Base-by-base conservation (phyloP, 2,888 invertebrate genomes). In the Cheilosia impressa region DNA sequence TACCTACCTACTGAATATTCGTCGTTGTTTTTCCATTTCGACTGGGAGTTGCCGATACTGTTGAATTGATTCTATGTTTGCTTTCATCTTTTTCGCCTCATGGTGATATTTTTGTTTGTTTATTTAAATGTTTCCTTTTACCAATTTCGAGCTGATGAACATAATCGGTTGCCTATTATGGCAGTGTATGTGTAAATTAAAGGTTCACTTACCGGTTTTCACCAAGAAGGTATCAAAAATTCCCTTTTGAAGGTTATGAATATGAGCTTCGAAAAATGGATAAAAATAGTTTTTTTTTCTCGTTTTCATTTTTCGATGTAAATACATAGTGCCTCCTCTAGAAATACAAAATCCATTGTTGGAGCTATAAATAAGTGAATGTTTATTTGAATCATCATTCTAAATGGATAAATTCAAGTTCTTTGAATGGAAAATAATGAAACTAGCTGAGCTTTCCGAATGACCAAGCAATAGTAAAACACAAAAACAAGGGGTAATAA, bases 281-380 rank as follows among this genome's bases (percentile, higher is more conserved):
- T 73, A 60, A 60, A 73, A 73, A 73, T 73, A 66, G 66, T 75
- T 55, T 55, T 10, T 22, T 52, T 65, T 65, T 57, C 17, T 22
- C 50, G 4, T 53, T 57, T 41, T 34, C 31, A 45, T 19, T 66
- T 47, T 31, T 38, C 38, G 57, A 62, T 73, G 66, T 68, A 75
- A 53, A 69, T 62, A 69, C 38, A 43, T 71, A 65, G 76, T 76
- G 69, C 75, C 31, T 10, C 13, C 13, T 38, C 62, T 58, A 58
- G 43, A 71, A 76, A 76, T 47, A 71, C 71, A 76, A 76, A 65
- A 53, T 71, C 63, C 38, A 81, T 81, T 76, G 81, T 81, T 76
- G 69, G 27, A 60, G 53, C 76, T 81, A 81, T 63, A 69, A 76
- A 81, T 81, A 81, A 65, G 62, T 47, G 27, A 53, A 57, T 75